phyloP scores from a whole-genome alignment of 2,113 vertebrate genomes.

The Gracilinanus agilis region DNA sequence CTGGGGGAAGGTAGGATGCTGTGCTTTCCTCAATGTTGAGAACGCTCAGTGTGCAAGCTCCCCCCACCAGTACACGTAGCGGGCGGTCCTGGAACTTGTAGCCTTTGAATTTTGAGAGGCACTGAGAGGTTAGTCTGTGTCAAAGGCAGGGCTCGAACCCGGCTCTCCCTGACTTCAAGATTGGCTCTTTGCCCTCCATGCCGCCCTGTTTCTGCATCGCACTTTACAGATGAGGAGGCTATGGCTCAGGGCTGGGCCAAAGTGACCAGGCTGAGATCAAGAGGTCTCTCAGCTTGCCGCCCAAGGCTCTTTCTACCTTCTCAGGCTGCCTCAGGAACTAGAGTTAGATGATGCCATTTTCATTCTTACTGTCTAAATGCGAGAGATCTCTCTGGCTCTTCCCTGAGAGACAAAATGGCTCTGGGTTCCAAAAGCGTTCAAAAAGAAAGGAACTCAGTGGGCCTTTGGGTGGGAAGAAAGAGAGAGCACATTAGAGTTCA shows the following conservation, averaged over 20 bases:
- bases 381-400: neutral
- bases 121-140: neutral
- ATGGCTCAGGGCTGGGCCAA: neutral
- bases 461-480: neutral
- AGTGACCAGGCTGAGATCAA: conserved; percentile 15
- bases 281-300: neutral
- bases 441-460: conserved; percentile 14
- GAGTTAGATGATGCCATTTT: conserved; percentile 11
- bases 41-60: neutral
- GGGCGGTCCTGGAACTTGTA: neutral
- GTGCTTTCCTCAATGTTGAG: neutral
- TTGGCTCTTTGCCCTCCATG: neutral
- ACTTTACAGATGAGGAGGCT: neutral
- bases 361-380: neutral
- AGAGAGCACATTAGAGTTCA: conserved; percentile 12
- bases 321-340: neutral
- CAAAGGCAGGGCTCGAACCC: neutral
- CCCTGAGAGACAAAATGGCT: conserved; percentile 18
- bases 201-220: neutral
- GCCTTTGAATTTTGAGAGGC: neutral
- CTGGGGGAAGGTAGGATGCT: neutral
- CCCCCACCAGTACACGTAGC: neutral
- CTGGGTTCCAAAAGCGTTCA: neutral
- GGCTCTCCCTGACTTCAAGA: neutral
- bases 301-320: neutral